Evolutionary conservation across 2,888 invertebrate genomes (phyloP).

Genomic region (Prosapia bicincta): DNA sequence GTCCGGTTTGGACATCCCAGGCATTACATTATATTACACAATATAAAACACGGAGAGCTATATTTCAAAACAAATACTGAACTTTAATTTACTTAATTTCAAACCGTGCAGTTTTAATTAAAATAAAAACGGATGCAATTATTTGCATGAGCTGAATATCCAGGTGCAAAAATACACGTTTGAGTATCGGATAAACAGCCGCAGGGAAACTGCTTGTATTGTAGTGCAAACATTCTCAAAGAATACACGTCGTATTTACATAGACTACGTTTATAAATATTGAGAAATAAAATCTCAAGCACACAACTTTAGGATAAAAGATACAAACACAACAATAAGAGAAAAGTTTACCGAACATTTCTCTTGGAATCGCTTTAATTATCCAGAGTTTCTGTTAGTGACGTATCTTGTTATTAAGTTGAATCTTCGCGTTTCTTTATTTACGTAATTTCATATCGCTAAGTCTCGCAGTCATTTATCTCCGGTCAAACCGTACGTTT

Average conservation of each 20-base stretch:
- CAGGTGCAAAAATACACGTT: not conserved
- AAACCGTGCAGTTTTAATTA: no score
- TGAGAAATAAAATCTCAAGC: not conserved
- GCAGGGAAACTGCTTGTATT: not conserved
- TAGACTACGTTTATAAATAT: not conserved
- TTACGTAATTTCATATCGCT: not conserved
- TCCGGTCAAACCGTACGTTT: not conserved
- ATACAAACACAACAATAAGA: not conserved
- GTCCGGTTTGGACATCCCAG: no score
- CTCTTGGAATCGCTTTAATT: not conserved
- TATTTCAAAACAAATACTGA: no score
- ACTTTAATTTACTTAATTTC: no score
- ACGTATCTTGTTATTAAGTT: not conserved
- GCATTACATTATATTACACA: no score
- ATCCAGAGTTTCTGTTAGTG: not conserved
- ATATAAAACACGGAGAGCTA: no score
- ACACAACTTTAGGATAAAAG: not conserved
- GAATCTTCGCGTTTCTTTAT: not conserved
- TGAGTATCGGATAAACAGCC: not conserved
- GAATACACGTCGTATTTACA: not conserved
- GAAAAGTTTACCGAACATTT: not conserved
- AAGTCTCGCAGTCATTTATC: not conserved
- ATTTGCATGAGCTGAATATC: no score
- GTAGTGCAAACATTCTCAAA: not conserved
- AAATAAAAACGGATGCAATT: no score